Base-by-base conservation (phyloP, 2,888 invertebrate genomes). In the Tetanocera ferruginea region DNA sequence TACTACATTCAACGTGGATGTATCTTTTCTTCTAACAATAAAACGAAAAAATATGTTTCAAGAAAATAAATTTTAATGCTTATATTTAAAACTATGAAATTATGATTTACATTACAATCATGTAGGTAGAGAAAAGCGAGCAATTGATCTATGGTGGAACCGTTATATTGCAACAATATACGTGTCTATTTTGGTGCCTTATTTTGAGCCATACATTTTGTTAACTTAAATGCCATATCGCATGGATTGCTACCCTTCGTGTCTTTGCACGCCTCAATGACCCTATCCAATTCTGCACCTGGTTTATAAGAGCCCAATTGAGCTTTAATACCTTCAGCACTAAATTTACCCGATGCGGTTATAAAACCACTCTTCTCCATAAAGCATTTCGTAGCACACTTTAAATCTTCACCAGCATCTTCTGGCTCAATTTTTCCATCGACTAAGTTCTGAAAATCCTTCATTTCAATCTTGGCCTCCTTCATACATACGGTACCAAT, bases 351-450 rank as follows among this genome's bases (percentile, higher is more conserved):
- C 2, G 19, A n/a, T 0, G 67, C 43, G n/a, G 37, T 25, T 19
- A 67, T 4, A 25, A 23, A 23, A 43, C 49, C 67, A 11, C 19
- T 19, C 43, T 67, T 67, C 19, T 43, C 67, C 49, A 67, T 19
- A 11, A 43, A 19, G n/a, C 67, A 67, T 67, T 67, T 67, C 5
- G 11, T n/a, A 49, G 19, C 43, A 11, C 67, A 67, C 43, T 67
- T 67, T 2, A 64, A 5, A 37, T 28, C n/a, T 14, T 64, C 34
- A 3, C n/a, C 3, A 8, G 34, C 64, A 37, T 37, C n/a, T 4
- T 28, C 64, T 2, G 69, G 2, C 17, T 11, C 6, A 6, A 49
- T 25, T 69, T 69, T 51, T 9, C 51, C 49, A 11, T 8, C 8
- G 14, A n/a, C 11, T 14, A 69, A 49, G 19, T 69, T 6, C 23